Conservation (phyloP, 2,113 vertebrate species). For the Archocentrus centrarchus region DNA sequence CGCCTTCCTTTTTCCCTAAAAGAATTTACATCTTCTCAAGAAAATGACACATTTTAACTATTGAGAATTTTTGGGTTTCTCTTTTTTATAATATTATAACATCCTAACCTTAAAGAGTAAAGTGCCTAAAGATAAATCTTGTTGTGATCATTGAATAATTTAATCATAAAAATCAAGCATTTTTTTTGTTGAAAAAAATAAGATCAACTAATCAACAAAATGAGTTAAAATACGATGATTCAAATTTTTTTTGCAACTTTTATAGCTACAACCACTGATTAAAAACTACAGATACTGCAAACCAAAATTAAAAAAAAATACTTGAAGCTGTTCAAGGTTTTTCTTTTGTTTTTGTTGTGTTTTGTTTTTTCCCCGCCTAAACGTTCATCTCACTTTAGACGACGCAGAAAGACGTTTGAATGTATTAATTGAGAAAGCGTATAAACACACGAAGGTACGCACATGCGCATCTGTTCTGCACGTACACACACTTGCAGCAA, state of each 20-base stretch:
- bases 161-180: background rate
- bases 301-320: background rate
- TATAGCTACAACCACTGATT: no score
- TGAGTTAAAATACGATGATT: no score
- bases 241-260: background rate
- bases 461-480: background rate
- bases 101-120: fast-evolving
- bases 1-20: background rate
- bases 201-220: background rate
- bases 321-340: no score
- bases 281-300: background rate
- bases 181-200: background rate
- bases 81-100: background rate
- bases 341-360: background rate
- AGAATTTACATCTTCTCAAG: fast-evolving
- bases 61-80: background rate
- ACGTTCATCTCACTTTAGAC: constrained; percentile 29
- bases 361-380: background rate
- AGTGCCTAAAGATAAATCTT: fast-evolving
- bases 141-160: background rate
- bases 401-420: constrained; percentile 65
- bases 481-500: background rate
- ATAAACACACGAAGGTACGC: background rate
- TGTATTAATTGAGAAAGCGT: background rate
- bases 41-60: background rate